Percentiles rank a stretch among this genome's conserved stretches.
Evolutionary conservation across 2,113 vertebrate genomes (phyloP).

Genomic region (Pomatostomus ruficeps): DNA sequence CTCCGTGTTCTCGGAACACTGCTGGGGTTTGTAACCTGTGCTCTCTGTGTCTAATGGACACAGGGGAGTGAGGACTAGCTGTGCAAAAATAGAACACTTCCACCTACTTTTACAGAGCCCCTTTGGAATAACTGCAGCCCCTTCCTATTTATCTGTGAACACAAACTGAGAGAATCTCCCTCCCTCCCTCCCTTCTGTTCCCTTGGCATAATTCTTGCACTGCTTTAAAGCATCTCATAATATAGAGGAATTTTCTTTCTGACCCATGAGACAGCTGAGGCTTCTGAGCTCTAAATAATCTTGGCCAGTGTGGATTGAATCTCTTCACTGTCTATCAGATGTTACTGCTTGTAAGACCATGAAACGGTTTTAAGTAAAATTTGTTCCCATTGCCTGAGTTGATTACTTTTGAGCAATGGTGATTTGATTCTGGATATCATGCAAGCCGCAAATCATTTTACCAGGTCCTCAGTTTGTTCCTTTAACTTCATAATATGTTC

Average conservation of each 20-base stretch:
- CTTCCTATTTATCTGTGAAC: neutral
- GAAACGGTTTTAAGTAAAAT: neutral
- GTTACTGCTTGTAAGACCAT: neutral
- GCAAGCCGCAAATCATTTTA: neutral
- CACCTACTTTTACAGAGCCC: neutral
- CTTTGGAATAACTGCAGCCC: neutral
- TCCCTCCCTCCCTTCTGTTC: neutral
- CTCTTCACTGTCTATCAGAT: neutral
- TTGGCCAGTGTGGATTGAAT: neutral
- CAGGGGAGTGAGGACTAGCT: neutral
- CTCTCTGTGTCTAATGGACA: neutral
- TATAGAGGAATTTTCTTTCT: neutral
- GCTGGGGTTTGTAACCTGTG: neutral
- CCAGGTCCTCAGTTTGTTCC: neutral
- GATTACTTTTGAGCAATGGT: neutral
- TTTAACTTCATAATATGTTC: neutral
- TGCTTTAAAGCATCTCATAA: neutral
- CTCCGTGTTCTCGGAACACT: neutral
- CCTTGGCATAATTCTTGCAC: neutral
- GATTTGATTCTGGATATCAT: neutral
- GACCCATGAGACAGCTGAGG: neutral
- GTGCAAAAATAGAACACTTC: neutral
- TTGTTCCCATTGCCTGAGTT: neutral
- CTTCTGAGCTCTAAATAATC: neutral
- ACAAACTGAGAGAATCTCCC: neutral